Evolutionary conservation across 1,140 invertebrate genomes (phyloP).

Genomic region (Ephestia elutella): DNA sequence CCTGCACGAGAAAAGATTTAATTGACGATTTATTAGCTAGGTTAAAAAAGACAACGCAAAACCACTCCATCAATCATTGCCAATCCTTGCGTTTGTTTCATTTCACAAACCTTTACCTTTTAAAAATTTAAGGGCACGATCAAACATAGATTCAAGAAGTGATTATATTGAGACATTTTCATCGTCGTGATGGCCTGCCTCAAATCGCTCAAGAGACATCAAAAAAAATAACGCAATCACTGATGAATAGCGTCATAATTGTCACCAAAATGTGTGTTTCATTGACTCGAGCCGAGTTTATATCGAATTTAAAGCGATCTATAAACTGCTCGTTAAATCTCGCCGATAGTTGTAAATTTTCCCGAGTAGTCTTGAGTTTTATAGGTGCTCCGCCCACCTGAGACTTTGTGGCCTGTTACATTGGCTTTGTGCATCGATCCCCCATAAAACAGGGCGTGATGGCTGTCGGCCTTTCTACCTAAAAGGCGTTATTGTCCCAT

Average conservation of each 20-base stretch:
- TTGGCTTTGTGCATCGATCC: conserved; percentile 51
- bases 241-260: conserved; percentile 3
- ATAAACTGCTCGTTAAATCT: conserved; percentile 72
- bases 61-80: no score
- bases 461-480: conserved; percentile 37
- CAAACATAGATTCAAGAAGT: no score
- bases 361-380: conserved; percentile 54
- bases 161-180: no score
- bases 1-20: no score
- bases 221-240: background rate
- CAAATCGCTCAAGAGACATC: no score
- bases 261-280: conserved; percentile 8
- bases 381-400: conserved; percentile 63
- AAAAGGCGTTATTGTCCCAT: conserved; percentile 11
- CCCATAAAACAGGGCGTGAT: conserved; percentile 51
- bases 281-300: conserved; percentile 57
- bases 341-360: conserved; percentile 67
- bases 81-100: no score
- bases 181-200: no score
- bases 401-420: conserved; percentile 50
- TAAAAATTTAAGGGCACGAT: no score
- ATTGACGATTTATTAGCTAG: no score
- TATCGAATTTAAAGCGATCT: conserved; percentile 64
- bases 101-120: no score
- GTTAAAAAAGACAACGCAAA: no score